Evolutionary conservation across 2,113 vertebrate species (phyloP), one percentile per base, ranked within the genome.

Genomic region (Ardeotis arabs): DNA sequence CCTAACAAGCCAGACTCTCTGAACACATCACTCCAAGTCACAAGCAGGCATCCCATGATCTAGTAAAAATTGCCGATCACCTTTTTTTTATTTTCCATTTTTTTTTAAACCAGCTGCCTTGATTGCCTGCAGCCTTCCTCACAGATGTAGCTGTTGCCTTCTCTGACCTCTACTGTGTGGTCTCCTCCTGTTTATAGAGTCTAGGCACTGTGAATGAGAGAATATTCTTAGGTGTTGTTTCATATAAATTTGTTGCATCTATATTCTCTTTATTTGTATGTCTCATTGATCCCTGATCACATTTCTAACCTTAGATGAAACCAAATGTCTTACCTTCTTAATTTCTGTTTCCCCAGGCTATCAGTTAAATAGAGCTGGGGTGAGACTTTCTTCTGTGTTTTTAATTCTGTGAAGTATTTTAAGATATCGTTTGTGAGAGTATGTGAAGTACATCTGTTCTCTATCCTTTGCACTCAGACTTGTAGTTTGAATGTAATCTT

Each of bases 21-120:
- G 84, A 58, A 47, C 62, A 84, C 41, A 92, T 62, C 35, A 55
- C 12, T 41, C 52, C 33, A 39, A 73, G 77, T 87, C 74, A 96
- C 81, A 94, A 93, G 63, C 74, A 89, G 50, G 47, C 90, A 93
- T 84, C 90, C 33, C 88, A 93, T 87, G 92, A 96, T 88, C 64
- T 72, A 68, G 66, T 58, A 72, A 95, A 94, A 89, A 91, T 19
- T 92, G 53, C 90, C 83, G 81, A 49, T 78, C 60, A 21, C 20
- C 39, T 73, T 92, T 89, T 83, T 83, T 86, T 56, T 35, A 14
- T 59, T 86, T 84, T 66, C n/a, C 15, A 5, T 53, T 62, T 87
- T 90, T 70, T 55, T 92, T 70, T 8, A 67, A 81, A 84, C 23
- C 68, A 92, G 88, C 85, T 93, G 73, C 69, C 41, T 77, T 84